Conservation (phyloP, 1,140 invertebrate genomes). For the Laodelphax striatellus region DNA sequence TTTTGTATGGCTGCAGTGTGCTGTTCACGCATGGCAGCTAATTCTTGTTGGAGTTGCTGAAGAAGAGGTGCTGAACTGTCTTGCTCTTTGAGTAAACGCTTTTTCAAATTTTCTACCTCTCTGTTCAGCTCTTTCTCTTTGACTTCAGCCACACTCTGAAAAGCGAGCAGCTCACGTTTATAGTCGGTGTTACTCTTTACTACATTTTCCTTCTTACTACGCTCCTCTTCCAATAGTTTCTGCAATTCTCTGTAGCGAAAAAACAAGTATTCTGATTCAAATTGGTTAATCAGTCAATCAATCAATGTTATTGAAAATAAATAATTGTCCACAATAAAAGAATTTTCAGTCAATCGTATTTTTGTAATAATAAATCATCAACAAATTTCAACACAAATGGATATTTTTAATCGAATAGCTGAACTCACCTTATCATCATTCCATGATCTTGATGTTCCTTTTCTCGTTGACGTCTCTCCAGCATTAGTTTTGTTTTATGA, state of each 20-base stretch:
- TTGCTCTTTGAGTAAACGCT: conserved; percentile 46
- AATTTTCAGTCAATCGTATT: too few relatives aligned
- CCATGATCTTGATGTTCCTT: conserved; percentile 63
- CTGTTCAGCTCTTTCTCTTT: conserved; percentile 46
- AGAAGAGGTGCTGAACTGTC: conserved; percentile 49
- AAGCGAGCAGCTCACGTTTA: conserved; percentile 31
- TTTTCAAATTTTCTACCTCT: conserved; percentile 50
- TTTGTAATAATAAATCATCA: too few relatives aligned
- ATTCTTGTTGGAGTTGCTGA: conserved; percentile 54
- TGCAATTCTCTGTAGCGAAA: conserved; percentile 43
- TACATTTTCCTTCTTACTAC: conserved; percentile 45
- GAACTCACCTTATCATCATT: conserved; percentile 43
- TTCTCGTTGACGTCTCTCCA: conserved; percentile 64
- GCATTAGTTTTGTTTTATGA: conserved; percentile 55
- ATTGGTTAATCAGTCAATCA: too few relatives aligned
- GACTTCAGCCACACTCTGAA: conserved; percentile 35
- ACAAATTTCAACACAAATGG: too few relatives aligned
- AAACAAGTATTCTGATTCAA: background rate
- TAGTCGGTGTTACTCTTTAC: conserved; percentile 41
- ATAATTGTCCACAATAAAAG: too few relatives aligned
- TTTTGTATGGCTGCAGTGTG: conserved; percentile 50
- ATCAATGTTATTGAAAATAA: too few relatives aligned
- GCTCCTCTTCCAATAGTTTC: conserved; percentile 46
- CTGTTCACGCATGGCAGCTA: conserved; percentile 55
- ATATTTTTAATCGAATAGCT: too few relatives aligned